Conservation (phyloP, 1,140 invertebrate genomes). For the Ceratina japonica region DNA sequence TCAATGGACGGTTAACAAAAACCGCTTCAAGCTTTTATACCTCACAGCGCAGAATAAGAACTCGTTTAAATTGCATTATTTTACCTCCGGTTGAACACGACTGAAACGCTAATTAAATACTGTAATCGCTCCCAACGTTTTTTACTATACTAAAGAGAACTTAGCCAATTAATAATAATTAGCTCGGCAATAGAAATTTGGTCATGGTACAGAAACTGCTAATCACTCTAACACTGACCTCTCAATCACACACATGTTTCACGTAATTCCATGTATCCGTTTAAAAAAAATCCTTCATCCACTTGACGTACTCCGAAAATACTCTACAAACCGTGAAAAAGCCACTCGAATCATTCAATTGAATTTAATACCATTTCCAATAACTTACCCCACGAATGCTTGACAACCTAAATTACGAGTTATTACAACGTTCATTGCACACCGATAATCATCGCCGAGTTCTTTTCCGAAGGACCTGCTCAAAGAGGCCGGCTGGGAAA, state of each 20-base stretch:
- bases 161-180: neutral
- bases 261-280: no score
- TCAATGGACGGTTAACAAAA: neutral
- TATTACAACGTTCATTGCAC: conserved; percentile 12
- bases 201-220: no score
- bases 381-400: neutral
- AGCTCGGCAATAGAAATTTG: no score
- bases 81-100: neutral
- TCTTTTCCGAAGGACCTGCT: neutral
- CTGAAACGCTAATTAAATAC: neutral
- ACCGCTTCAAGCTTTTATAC: neutral
- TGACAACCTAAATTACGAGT: neutral
- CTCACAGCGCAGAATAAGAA: neutral
- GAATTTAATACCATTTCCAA: neutral
- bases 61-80: conserved; percentile 4
- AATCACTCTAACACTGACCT: no score
- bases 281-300: no score
- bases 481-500: conserved; percentile 2
- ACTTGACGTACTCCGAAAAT: neutral
- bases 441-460: neutral
- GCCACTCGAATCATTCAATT: neutral
- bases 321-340: neutral
- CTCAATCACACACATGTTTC: no score
- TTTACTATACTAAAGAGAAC: neutral
- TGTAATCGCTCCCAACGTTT: no score